Conservation (phyloP, 2,888 invertebrate genomes). For the Ditula angustiorana region DNA sequence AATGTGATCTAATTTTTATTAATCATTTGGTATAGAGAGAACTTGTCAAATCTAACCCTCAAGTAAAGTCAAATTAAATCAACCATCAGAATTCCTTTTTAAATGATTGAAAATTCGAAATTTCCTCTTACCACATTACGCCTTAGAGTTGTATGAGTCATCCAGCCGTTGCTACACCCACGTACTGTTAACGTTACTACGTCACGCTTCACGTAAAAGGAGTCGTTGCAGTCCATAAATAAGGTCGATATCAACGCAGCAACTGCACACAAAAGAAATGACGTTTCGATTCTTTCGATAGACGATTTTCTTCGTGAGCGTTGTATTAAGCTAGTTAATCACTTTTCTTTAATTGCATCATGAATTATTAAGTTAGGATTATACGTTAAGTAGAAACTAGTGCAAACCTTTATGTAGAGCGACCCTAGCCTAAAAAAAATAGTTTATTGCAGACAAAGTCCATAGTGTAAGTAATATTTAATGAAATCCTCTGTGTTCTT, state of each 20-base stretch:
- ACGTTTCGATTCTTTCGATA: not conserved
- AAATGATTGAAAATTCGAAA: not conserved
- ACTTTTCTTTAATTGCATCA: not conserved
- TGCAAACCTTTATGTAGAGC: too few species aligned
- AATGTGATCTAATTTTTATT: too few species aligned
- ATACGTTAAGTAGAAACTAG: too few species aligned
- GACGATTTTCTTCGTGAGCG: too few species aligned
- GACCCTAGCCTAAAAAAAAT: too few species aligned
- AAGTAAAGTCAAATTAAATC: not conserved
- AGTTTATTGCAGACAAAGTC: too few species aligned
- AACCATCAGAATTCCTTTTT: too few species aligned
- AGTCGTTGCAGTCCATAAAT: slow-evolving; percentile 20
- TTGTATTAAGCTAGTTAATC: too few species aligned
- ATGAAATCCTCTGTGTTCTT: too few species aligned
- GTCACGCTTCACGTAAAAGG: slow-evolving; percentile 36
- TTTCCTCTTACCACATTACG: slow-evolving; percentile 10
- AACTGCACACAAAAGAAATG: not conserved
- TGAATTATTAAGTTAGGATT: too few species aligned
- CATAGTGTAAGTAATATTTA: too few species aligned
- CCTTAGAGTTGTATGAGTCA: slow-evolving; percentile 4
- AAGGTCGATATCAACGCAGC: not conserved
- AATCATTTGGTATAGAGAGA: too few species aligned
- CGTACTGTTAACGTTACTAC: slow-evolving; percentile 34
- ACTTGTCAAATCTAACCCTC: not conserved
- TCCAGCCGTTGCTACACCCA: slow-evolving; percentile 7